These are phyloP conservation scores for Alloscopus bannaensis DNA, from an alignment of 2,888 invertebrate genomes.

Conservation along the genomic window DNA sequence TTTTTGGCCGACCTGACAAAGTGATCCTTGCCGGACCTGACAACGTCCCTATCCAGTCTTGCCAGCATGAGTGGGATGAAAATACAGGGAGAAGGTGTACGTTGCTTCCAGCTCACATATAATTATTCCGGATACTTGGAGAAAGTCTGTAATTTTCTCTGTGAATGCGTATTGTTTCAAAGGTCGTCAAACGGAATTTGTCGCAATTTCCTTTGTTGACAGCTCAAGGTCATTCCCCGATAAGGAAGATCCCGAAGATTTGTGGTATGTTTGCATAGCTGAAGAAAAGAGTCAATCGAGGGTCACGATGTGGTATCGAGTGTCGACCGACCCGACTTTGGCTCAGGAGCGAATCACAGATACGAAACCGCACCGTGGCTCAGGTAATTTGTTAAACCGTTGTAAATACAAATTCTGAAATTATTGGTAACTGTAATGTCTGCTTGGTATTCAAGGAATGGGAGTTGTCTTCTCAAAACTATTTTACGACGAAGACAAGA, in stretches of 20 bases:
- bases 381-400: conserved; percentile 27
- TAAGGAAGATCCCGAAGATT: conserved; percentile 11
- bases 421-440: no score
- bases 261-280: conserved; percentile 40
- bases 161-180: no score
- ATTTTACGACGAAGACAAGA: not conserved
- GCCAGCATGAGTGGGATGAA: conserved; percentile 27
- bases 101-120: no score
- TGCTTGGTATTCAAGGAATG: no score
- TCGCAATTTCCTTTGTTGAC: conserved; percentile 31
- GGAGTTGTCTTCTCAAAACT: conserved; percentile 38
- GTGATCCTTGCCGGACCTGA: not conserved
- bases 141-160: no score
- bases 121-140: no score
- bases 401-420: no score
- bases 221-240: not conserved
- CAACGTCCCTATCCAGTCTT: not conserved
- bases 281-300: conserved; percentile 13
- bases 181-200: conserved; percentile 37
- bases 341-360: not conserved
- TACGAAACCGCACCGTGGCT: conserved; percentile 20
- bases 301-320: conserved; percentile 38
- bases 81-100: conserved; percentile 33
- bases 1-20: not conserved
- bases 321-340: not conserved